Evolutionary conservation across 2,113 vertebrate genomes (phyloP).

Genomic region (Phyllopteryx taeniolatus): DNA sequence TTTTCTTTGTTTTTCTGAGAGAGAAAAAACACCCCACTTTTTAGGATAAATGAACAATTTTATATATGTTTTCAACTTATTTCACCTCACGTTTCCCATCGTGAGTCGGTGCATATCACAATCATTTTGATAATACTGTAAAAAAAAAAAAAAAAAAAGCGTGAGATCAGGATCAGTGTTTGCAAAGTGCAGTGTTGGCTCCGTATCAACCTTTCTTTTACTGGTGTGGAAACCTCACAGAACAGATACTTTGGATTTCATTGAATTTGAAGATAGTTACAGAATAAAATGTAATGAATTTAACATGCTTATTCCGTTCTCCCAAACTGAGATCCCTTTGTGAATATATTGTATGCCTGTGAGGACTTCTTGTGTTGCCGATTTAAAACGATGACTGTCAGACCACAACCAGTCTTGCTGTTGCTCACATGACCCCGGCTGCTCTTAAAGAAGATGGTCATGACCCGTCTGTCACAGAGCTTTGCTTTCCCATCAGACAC

Average conservation of each 20-base stretch:
- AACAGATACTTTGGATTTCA: neutral
- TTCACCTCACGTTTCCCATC: neutral
- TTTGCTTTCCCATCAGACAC: constrained; percentile 66
- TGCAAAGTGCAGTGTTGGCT: neutral
- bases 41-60: neutral
- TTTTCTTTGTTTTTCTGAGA: constrained; percentile 9
- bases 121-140: neutral
- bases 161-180: neutral
- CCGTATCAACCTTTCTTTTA: neutral
- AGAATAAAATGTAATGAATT: neutral
- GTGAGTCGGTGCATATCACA: neutral
- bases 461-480: constrained; percentile 54
- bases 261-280: neutral
- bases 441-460: constrained; percentile 46
- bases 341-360: constrained; percentile 25
- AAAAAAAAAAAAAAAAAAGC: neutral
- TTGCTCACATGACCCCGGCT: constrained; percentile 60
- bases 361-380: constrained; percentile 29
- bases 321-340: constrained; percentile 12
- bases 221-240: constrained; percentile 5
- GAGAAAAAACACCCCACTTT: neutral
- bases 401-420: constrained; percentile 26
- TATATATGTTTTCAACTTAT: neutral
- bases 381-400: constrained; percentile 1
- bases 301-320: constrained; percentile 6